phyloP scores from a whole-genome alignment of 1,140 invertebrate genomes.

The Gryllus bimaculatus region DNA sequence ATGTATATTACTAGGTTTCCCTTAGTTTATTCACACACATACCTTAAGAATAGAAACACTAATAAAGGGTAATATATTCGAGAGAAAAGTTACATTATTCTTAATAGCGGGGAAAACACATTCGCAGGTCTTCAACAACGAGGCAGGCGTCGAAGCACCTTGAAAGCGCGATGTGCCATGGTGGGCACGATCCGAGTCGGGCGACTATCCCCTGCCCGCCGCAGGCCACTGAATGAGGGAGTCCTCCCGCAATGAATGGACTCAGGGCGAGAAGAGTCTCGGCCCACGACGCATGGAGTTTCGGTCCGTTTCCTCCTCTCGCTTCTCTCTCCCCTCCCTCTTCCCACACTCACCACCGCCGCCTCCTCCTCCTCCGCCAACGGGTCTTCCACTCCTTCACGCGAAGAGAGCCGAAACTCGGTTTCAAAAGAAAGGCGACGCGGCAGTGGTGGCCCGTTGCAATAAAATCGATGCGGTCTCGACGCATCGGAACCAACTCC shows the following conservation, averaged over 20 bases:
- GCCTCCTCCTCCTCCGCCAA: too few relatives aligned
- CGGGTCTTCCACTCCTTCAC: background rate
- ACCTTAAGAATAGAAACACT: too few relatives aligned
- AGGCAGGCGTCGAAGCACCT: too few relatives aligned
- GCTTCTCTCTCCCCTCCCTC: background rate
- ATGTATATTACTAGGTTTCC: too few relatives aligned
- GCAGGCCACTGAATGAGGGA: background rate
- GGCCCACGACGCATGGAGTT: background rate
- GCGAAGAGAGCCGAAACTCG: background rate
- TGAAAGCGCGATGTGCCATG: too few relatives aligned
- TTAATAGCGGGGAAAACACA: too few relatives aligned
- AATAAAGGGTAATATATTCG: too few relatives aligned
- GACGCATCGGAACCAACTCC: background rate
- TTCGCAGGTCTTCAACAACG: too few relatives aligned
- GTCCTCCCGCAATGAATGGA: background rate
- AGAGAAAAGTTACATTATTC: too few relatives aligned
- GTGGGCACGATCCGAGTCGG: too few relatives aligned
- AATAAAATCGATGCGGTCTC: slow-evolving; percentile 1
- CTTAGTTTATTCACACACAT: too few relatives aligned
- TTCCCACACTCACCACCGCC: background rate
- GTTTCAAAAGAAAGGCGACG: background rate
- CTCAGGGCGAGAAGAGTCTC: background rate
- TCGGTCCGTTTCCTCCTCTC: background rate
- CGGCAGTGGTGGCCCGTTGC: background rate
- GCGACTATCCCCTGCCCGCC: background rate